These are phyloP conservation scores for Drosophila yakuba DNA, from an alignment of 1,140 invertebrate genomes.

Conservation along the genomic window DNA sequence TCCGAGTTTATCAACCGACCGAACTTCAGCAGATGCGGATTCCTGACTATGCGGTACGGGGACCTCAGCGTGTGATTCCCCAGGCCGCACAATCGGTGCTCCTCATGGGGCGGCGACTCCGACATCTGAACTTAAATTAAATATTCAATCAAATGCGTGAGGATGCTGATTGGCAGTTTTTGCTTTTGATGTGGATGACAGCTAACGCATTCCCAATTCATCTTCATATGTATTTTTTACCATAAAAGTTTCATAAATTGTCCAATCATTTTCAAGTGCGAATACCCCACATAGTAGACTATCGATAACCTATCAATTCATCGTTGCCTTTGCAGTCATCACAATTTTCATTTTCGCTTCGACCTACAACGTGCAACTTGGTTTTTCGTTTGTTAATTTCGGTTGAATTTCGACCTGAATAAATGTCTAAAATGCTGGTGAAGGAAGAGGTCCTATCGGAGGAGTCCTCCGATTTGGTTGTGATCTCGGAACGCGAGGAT, in stretches of 20 bases:
- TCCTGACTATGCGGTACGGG: background rate
- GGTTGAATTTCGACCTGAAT: no score
- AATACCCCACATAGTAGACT: no score
- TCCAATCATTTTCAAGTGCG: no score
- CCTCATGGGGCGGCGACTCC: background rate
- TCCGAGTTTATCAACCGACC: background rate
- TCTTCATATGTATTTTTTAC: no score
- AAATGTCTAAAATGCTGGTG: background rate
- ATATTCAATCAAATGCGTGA: no score
- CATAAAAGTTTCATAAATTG: no score
- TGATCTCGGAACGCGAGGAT: conserved; percentile 43
- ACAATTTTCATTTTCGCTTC: no score
- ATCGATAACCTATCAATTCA: no score
- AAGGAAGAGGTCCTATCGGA: conserved; percentile 25
- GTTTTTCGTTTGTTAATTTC: conserved; percentile 17
- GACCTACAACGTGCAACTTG: background rate
- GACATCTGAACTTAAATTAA: background rate
- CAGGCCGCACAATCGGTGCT: background rate
- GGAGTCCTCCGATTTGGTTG: conserved; percentile 8
- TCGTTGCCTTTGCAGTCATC: no score
- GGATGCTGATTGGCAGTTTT: no score
- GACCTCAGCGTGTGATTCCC: background rate
- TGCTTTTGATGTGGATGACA: no score
- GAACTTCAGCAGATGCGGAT: background rate
- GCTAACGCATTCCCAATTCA: no score